These are phyloP conservation scores for Apis cerana DNA, from an alignment of 1,140 invertebrate genomes.

Conservation along the genomic window DNA sequence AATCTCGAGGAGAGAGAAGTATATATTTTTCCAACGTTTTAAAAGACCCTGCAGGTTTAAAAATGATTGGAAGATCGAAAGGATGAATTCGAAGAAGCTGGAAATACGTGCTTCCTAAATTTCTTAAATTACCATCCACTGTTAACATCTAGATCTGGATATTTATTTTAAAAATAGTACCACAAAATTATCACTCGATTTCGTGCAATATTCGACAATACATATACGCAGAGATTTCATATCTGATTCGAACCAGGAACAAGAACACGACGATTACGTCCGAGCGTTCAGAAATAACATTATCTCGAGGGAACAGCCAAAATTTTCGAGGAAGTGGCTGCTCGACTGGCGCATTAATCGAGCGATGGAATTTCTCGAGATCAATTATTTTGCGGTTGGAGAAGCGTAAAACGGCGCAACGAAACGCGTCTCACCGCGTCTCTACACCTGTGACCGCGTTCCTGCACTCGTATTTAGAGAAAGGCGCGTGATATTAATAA, in stretches of 20 bases:
- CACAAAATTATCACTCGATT: too few species aligned
- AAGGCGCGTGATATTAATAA: constrained; percentile 57
- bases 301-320: not conserved
- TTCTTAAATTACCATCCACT: too few species aligned
- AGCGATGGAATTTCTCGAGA: not conserved
- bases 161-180: too few species aligned
- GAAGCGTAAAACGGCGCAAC: not conserved
- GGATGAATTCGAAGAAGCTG: too few species aligned
- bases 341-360: not conserved
- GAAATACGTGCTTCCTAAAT: too few species aligned
- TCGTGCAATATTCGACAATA: too few species aligned
- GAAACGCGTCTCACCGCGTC: not conserved
- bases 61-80: too few species aligned
- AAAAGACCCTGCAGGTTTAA: too few species aligned
- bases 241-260: not conserved
- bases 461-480: constrained; percentile 42
- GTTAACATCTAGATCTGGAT: too few species aligned
- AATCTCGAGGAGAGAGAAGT: not conserved
- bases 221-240: not conserved
- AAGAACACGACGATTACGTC: not conserved
- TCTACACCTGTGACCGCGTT: constrained; percentile 60
- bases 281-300: not conserved
- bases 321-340: not conserved
- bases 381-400: not conserved
- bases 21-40: too few species aligned